Percentiles rank a stretch among this genome's conserved stretches.
Conservation (phyloP, 2,888 invertebrate genomes). For the Trichogramma dendrolimi region DNA sequence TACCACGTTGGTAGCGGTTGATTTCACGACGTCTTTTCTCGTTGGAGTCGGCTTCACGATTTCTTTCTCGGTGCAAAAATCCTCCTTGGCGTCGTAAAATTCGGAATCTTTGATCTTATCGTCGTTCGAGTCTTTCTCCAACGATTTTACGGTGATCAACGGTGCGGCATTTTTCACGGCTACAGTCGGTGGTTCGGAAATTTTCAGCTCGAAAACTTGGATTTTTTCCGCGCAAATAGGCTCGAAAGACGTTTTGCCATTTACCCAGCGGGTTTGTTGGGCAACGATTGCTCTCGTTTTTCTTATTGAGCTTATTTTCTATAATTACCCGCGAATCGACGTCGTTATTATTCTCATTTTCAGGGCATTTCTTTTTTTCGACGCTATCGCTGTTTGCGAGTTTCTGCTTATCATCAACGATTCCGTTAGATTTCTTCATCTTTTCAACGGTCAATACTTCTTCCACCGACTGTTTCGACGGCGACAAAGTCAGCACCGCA, state of each 20-base stretch:
- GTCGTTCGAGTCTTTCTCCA: background rate
- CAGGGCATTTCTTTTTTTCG: too few species aligned
- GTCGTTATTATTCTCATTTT: background rate
- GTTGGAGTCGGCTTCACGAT: background rate
- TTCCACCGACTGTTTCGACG: constrained; percentile 20
- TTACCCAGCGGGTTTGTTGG: too few species aligned
- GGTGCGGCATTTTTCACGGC: constrained; percentile 41
- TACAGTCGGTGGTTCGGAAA: constrained; percentile 38
- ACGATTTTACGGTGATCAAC: constrained; percentile 8
- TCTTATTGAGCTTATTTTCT: too few species aligned
- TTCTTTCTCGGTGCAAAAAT: constrained; percentile 14
- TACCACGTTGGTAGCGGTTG: background rate
- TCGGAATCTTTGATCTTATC: constrained; percentile 4
- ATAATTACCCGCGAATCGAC: background rate
- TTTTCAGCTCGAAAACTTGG: constrained; percentile 41
- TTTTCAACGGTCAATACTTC: background rate
- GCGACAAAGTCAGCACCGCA: constrained; percentile 26
- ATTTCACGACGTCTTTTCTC: constrained; percentile 2
- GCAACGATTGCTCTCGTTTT: too few species aligned
- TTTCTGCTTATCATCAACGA: too few species aligned
- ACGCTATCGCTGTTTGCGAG: too few species aligned
- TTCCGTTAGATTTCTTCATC: too few species aligned
- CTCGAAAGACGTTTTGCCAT: too few species aligned
- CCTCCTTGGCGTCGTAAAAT: constrained; percentile 5
- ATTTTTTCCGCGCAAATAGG: background rate